phyloP scores from a whole-genome alignment of 2,797 vertebrate genomes.

The Crenuchus spilurus region DNA sequence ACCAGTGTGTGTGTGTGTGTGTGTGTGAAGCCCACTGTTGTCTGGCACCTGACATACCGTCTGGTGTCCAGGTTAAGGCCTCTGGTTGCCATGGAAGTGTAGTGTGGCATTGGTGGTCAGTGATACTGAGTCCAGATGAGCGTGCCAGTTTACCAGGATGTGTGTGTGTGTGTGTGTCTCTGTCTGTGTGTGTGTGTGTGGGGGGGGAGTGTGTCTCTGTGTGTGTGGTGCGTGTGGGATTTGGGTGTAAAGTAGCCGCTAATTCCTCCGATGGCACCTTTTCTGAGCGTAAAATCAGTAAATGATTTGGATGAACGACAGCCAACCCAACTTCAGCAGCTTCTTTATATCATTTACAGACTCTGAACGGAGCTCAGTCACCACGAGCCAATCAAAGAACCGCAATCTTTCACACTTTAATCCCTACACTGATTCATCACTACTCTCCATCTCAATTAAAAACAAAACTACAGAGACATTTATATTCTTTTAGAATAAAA shows the following conservation, averaged over 20 bases:
- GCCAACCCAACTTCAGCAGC: constrained; percentile 54
- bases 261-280: constrained; percentile 61
- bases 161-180: background rate
- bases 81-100: constrained; percentile 26
- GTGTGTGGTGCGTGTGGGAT: constrained; percentile 40
- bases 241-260: constrained; percentile 65
- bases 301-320: constrained; percentile 60
- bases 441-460: no score
- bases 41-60: constrained; percentile 38
- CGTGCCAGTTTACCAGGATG: constrained; percentile 26
- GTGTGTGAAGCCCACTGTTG: background rate
- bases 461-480: no score
- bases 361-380: background rate
- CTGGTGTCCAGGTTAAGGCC: constrained; percentile 36
- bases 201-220: background rate
- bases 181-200: constrained; percentile 13
- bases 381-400: background rate
- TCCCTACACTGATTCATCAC: no score
- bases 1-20: constrained; percentile 11
- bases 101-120: constrained; percentile 4
- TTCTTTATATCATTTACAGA: background rate
- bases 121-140: constrained; percentile 23
- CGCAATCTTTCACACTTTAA: no score
- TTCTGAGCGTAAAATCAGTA: constrained; percentile 63
- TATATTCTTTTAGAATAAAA: no score